phyloP scores from a whole-genome alignment of 2,888 invertebrate species.

The Ceriagrion tenellum region DNA sequence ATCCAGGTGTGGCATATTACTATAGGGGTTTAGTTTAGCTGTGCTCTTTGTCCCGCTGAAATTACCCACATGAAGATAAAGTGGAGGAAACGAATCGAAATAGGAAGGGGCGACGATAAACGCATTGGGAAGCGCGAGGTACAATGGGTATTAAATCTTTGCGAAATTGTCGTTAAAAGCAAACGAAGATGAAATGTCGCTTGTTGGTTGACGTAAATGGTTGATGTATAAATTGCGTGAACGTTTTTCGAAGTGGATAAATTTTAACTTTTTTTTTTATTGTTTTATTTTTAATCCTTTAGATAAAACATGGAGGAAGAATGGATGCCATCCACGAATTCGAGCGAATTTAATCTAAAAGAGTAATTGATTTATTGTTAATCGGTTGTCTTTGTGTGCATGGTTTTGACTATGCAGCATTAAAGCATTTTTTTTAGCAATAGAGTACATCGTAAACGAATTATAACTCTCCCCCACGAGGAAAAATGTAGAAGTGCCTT shows the following conservation, averaged over 20 bases:
- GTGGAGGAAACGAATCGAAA: background rate
- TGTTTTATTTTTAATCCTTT: background rate
- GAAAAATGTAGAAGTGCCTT: background rate
- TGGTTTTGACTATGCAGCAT: background rate
- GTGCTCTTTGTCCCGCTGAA: background rate
- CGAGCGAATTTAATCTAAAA: conserved; percentile 44
- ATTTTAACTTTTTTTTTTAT: background rate
- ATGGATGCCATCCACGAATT: conserved; percentile 24
- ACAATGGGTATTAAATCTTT: background rate
- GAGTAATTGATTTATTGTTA: conserved; percentile 56
- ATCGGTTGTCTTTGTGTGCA: background rate
- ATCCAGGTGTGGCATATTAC: background rate
- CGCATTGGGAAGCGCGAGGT: background rate
- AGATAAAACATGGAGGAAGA: background rate
- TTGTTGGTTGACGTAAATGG: background rate
- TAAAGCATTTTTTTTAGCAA: background rate
- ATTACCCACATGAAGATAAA: background rate
- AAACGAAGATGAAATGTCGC: background rate
- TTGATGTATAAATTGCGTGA: conserved; percentile 32
- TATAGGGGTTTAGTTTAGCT: background rate
- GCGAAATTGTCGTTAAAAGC: background rate
- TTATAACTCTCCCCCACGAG: background rate
- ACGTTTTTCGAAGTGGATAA: conserved; percentile 3
- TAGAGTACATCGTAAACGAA: conserved; percentile 31
- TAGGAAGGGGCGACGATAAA: background rate